Conservation (phyloP, 2,113 vertebrate genomes). For the Electrona antarctica region DNA sequence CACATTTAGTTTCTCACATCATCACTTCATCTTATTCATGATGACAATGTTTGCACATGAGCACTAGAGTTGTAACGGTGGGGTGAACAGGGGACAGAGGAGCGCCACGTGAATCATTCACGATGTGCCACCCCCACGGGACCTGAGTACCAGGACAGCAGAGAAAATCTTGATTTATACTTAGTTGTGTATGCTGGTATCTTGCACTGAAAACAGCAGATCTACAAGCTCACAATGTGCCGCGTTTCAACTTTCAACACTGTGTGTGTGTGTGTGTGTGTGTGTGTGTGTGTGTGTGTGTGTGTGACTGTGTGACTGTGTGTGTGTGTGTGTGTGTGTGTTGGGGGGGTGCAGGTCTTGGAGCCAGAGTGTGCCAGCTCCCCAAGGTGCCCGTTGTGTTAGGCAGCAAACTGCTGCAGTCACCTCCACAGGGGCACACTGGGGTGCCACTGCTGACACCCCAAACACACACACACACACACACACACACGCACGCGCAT, state of each 20-base stretch:
- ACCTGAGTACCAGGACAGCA: no score
- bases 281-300: slow-evolving; percentile 11
- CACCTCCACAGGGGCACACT: slow-evolving; percentile 65
- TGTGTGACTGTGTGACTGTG: not conserved
- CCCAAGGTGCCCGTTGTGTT: slow-evolving; percentile 76
- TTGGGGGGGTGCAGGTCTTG: slow-evolving; percentile 27
- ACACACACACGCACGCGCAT: not conserved
- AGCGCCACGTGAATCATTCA: no score
- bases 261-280: not conserved
- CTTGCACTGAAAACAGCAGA: no score
- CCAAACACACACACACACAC: slow-evolving; percentile 4
- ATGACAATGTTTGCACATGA: no score
- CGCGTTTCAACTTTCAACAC: not conserved
- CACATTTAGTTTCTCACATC: no score
- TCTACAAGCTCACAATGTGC: no score
- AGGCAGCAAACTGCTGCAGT: slow-evolving; percentile 73
- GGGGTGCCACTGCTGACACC: slow-evolving; percentile 55
- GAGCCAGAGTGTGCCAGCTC: slow-evolving; percentile 54
- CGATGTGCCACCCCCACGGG: no score
- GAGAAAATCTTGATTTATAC: no score
- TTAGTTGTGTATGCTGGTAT: not conserved
- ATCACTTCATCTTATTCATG: no score
- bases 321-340: not conserved
- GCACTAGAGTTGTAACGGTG: no score
- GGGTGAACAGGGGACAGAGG: no score